phyloP scores from a whole-genome alignment of 2,888 invertebrate genomes.

The Aphodius sticticus region DNA sequence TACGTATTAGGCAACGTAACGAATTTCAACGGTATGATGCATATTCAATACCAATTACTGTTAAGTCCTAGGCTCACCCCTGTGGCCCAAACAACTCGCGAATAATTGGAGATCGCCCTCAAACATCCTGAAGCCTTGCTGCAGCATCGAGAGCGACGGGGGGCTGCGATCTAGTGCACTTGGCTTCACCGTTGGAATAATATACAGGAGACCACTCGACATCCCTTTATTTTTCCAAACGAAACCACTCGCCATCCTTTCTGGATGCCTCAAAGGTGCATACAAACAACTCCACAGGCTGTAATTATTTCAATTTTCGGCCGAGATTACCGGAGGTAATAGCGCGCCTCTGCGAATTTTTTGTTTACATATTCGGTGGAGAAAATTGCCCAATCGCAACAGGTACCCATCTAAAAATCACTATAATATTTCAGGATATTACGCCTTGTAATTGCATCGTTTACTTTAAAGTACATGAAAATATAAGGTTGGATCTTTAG shows the following conservation, averaged over 20 bases:
- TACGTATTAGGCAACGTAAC: too few species aligned
- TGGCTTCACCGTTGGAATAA: neutral
- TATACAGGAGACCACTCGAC: neutral
- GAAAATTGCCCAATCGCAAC: neutral
- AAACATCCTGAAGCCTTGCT: neutral
- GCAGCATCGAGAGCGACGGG: too few species aligned
- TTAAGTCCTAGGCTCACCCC: neutral
- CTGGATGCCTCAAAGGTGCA: neutral
- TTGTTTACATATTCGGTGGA: neutral
- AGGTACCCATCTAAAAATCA: neutral
- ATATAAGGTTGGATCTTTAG: neutral
- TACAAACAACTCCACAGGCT: neutral
- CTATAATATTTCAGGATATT: neutral
- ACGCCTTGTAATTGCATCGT: neutral
- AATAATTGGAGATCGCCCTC: neutral
- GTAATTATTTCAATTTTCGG: slow-evolving; percentile 4
- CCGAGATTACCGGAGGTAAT: neutral
- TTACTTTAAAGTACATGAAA: neutral
- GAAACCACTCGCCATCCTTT: neutral
- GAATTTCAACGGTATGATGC: neutral
- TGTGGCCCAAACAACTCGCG: neutral
- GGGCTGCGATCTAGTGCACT: neutral
- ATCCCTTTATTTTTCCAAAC: neutral
- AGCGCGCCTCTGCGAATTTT: neutral
- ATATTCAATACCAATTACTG: neutral